Evolutionary conservation across 2,888 invertebrate genomes (phyloP).

Genomic region (Hypolimnas misippus): DNA sequence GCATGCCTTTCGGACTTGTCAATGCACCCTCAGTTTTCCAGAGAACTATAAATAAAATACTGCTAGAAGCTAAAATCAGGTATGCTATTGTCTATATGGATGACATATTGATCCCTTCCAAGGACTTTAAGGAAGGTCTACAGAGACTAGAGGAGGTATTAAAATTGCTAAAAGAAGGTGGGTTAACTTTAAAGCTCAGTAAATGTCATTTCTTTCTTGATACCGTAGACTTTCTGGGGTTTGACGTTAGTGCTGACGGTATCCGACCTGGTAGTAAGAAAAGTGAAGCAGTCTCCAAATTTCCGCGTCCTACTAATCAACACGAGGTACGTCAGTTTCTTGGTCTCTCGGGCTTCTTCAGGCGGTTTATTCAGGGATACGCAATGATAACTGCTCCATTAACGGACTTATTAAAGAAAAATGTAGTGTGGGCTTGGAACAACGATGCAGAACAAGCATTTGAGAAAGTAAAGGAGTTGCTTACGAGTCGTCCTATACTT

Average conservation of each 20-base stretch:
- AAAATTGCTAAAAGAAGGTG: not conserved
- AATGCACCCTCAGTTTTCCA: too few relatives aligned
- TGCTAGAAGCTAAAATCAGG: not conserved
- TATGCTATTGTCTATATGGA: too few relatives aligned
- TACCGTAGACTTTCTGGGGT: conserved; percentile 44
- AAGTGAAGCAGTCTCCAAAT: conserved; percentile 41
- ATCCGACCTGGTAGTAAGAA: conserved; percentile 46
- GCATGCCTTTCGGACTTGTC: too few relatives aligned
- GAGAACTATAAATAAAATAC: not conserved
- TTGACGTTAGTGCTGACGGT: conserved; percentile 41
- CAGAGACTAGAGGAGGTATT: not conserved
- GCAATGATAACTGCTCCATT: conserved; percentile 12
- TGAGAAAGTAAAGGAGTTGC: not conserved
- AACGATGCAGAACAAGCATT: conserved; percentile 29
- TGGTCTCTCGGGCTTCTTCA: conserved; percentile 1
- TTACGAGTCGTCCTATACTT: not conserved
- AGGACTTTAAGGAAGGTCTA: not conserved
- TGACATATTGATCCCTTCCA: not conserved
- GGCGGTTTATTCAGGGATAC: conserved; percentile 31
- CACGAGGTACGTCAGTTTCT: conserved; percentile 39
- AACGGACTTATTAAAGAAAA: conserved; percentile 36
- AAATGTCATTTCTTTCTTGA: too few relatives aligned
- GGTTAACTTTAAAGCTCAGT: too few relatives aligned
- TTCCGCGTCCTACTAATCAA: conserved; percentile 42
- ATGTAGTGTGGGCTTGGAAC: conserved; percentile 29